Percentiles rank a stretch among this genome's conserved stretches.
Evolutionary conservation across 37 sponge, comb jelly and placozoan genomes (phyloP).

Genomic region (Dysidea cf. avara): DNA sequence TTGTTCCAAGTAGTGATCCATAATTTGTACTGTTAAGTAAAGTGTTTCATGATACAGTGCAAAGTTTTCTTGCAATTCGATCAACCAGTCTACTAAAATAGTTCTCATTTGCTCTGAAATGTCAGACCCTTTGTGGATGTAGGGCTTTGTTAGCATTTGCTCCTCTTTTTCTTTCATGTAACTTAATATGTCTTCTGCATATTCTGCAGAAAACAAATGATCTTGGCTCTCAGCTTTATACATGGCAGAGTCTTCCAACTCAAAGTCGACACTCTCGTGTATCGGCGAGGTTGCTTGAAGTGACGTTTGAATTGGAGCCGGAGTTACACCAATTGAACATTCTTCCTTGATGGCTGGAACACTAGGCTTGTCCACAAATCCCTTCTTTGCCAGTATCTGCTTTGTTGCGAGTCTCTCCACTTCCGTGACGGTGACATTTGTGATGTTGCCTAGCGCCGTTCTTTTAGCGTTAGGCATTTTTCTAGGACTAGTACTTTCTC

Average conservation of each 20-base stretch:
- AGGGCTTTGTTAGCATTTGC: slow-evolving; percentile 33
- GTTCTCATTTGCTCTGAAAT: slow-evolving; percentile 78
- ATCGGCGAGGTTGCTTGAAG: not conserved
- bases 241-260: too few relatives aligned
- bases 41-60: slow-evolving; percentile 98
- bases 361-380: too few relatives aligned
- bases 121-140: slow-evolving; percentile 70
- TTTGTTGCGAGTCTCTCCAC: too few relatives aligned
- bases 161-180: slow-evolving; percentile 87
- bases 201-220: slow-evolving; percentile 75
- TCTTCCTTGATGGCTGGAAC: too few relatives aligned
- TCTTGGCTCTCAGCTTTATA: slow-evolving; percentile 54
- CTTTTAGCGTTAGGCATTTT: slow-evolving; percentile 47
- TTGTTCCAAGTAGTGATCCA: slow-evolving; percentile 70
- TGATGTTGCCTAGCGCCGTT: slow-evolving; percentile 63
- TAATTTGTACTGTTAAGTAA: slow-evolving; percentile 89
- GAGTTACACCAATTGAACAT: too few relatives aligned
- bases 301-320: slow-evolving; percentile 14
- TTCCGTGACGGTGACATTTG: slow-evolving; percentile 35
- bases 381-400: too few relatives aligned
- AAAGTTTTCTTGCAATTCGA: slow-evolving; percentile 98
- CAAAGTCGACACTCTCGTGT: too few relatives aligned
- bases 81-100: slow-evolving; percentile 97
- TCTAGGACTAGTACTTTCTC: too few relatives aligned
- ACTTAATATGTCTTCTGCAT: slow-evolving; percentile 77